Base-by-base conservation (phyloP, 2,888 invertebrate species). In the Cataglyphis cursor region DNA sequence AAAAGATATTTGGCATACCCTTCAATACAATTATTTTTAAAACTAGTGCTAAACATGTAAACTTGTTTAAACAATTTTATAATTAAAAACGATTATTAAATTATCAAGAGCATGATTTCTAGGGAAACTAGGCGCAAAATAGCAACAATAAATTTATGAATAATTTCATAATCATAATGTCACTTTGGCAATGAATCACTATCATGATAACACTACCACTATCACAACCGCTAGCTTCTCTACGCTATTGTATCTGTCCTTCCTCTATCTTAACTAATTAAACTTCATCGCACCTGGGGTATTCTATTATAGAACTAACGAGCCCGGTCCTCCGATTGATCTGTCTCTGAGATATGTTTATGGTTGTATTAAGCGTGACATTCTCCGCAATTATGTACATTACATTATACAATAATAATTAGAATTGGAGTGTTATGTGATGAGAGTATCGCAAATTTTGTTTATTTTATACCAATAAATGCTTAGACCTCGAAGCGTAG, bases 191-290 rank as follows among this genome's bases (percentile, higher is more conserved):
- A 62, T 74, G 10, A 75, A 75, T 48, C 35, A 35, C 48, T 35
- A 44, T 61, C 18, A 24, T 8, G 3, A n/a, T 59, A 78, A 12
- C 44, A 57, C 75, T 57, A 76, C 68, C 76, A 76, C 68, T 44
- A 78, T 70, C 78, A 68, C 78, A 78, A 78, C 41, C 57, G 76
- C 68, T 68, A 70, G 44, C 70, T 54, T 66, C n/a, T 15, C n/a
- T 59, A 44, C 28, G 15, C 35, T 62, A 62, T 31, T 21, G n/a
- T 28, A 9, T n/a, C 48, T 41, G n/a, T 78, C 41, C 10, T 41
- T 24, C 10, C 18, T 51, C 35, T 35, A 18, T 28, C n/a, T 57
- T 24, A 59, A 41, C 31, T 78, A 78, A 68, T 44, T 78, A 66
- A 78, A 78, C 35, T 78, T 70, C 18, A 78, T 44, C 35, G 72